phyloP scores from a whole-genome alignment of 2,888 invertebrate genomes.

The Alloplasta piceator region DNA sequence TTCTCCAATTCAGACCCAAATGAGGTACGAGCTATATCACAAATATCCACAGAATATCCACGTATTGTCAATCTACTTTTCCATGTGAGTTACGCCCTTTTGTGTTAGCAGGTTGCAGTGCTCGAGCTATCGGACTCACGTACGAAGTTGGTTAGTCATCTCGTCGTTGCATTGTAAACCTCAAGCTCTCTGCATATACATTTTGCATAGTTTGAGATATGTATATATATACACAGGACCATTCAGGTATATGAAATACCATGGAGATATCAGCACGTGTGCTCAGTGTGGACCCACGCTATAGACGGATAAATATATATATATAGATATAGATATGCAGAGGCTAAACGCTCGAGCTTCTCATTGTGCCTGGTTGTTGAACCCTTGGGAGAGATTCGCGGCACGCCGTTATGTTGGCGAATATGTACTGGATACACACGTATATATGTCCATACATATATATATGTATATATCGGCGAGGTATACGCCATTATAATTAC shows the following conservation, averaged over 20 bases:
- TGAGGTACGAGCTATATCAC: too few species aligned
- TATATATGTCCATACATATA: conserved; percentile 18
- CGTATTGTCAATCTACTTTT: too few species aligned
- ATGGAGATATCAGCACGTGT: conserved; percentile 26
- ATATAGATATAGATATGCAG: not conserved
- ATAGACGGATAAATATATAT: conserved; percentile 3
- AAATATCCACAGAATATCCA: not conserved
- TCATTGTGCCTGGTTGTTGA: conserved; percentile 80
- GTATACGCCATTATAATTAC: conserved; percentile 58
- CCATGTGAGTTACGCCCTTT: too few species aligned
- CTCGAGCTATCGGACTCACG: conserved; percentile 30
- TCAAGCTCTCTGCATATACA: conserved; percentile 28
- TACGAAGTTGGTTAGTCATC: conserved; percentile 58
- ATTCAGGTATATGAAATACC: conserved; percentile 34
- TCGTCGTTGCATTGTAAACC: conserved; percentile 25
- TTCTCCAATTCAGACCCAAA: too few species aligned
- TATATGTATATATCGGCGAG: conserved; percentile 14
- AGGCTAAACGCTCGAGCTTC: conserved; percentile 62
- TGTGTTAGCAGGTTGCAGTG: not conserved
- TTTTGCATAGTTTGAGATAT: conserved; percentile 38
- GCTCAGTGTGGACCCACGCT: conserved; percentile 15
- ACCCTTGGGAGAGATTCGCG: conserved; percentile 76
- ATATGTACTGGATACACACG: conserved; percentile 38
- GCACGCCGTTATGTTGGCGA: conserved; percentile 67
- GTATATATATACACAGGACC: conserved; percentile 4